Evolutionary conservation across 1,140 invertebrate genomes (phyloP), one percentile per base, ranked within the genome.

Genomic region (Maniola jurtina): DNA sequence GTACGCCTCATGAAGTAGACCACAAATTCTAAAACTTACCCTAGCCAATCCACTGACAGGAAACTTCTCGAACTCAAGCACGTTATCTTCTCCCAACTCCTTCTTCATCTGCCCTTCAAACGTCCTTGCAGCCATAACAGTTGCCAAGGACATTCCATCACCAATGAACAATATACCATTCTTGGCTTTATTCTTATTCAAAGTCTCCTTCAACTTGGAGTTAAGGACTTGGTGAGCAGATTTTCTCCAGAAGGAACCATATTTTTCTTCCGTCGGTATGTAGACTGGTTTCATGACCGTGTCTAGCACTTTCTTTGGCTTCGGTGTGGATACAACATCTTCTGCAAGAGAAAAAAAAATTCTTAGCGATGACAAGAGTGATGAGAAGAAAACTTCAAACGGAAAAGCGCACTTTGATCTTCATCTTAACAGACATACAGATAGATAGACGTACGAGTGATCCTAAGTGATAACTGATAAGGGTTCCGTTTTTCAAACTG

Each of bases 161-260:
- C 96, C 96, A 15, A 97, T 82, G 75, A 97, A 96, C 13, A 96
- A 78, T 56, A 96, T 95, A 0, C 95, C 93, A 81, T 97, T 97
- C 66, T 88, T 90, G 0, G 89, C 89, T 65, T 84, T 88, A 62
- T 91, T 91, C 0, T 73, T 83, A 38, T 89, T 90, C 0, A 72
- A 61, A 5, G 71, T 86, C 60, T 84, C 81, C 25, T 79, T 61
- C 0, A 90, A 64, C 52, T 90, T 90, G 0, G 74, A 68, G 15
- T 81, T 80, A 7, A 89, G 25, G 2, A 79, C 82, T 0, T 76
- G 70, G 0, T 73, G 68, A 0, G 88, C 86, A 0, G 76, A 71
- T 35, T 84, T 82, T 42, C 70, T 81, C 88, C 88, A 90, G 36
- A 73, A 88, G 0, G 81, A 86, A 0, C 81, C 83, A 40, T 80